Base-by-base conservation (phyloP, 2,113 vertebrate genomes). In the Campylomormyrus numenius region DNA sequence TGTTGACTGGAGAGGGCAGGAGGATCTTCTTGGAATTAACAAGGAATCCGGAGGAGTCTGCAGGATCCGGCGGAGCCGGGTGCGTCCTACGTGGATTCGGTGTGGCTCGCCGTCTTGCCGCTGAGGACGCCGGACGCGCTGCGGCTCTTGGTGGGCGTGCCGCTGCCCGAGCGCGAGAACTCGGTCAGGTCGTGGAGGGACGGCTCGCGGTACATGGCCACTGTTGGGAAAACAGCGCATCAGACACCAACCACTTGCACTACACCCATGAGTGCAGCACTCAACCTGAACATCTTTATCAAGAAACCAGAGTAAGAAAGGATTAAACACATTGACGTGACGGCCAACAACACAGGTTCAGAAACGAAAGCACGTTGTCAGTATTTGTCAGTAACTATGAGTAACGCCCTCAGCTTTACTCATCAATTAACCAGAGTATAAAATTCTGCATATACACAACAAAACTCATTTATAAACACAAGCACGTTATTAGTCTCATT, bases 191-290 rank as follows among this genome's bases (percentile, higher is more conserved):
- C 98, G 7, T 99, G 98, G 90, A 99, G 97, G 62, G 98, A 99
- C 35, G 98, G 98, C 95, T 99, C 98, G 95, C 98, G 97, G 95
- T 99, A 99, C 97, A 99, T 99, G 92, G 98, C 98, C 96, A 99
- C 98, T 99, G 95, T 88, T 90, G 94, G 96, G 93, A 93, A 95
- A 56, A 94, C 89, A 93, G 88, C 95, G 58, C 91, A 87, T 88
- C 88, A 5, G 74, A 86, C 19, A 89, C 19, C 89, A 8, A 90
- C 21, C 21, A 7, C 13, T 15, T 42, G 11, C 6, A 3, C 15
- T 19, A 1, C 1, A 11, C n/a, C 1, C 35, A 42, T 42, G 74
- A 42, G 74, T 80, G 31, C 17, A 35, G 15, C 35, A 19, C 35
- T 15, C 74, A 31, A 70, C n/a, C 27, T 70, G 31, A 77, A 77